A percentile compares a stretch with the other conserved stretches of the same genome.
Evolutionary conservation across 2,797 vertebrate genomes (phyloP).

Genomic region (Eleutherodactylus coqui): DNA sequence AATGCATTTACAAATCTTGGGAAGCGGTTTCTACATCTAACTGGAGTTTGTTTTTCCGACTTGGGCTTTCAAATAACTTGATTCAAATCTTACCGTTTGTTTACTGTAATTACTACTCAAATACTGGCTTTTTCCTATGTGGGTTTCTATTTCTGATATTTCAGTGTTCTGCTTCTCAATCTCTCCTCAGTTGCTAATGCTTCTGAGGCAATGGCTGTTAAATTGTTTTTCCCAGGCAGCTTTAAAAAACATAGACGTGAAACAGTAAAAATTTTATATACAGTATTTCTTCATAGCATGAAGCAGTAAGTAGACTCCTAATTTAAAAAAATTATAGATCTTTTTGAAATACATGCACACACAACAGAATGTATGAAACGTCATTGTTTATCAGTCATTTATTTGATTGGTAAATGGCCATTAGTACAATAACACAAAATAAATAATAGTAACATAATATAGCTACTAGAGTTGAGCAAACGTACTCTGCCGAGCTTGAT

Average conservation of each 20-base stretch:
- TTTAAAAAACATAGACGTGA: background rate
- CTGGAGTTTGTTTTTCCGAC: constrained; percentile 58
- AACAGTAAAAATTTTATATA: background rate
- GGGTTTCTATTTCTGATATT: constrained; percentile 43
- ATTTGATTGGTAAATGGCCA: background rate
- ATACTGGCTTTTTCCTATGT: constrained; percentile 52
- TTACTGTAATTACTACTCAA: constrained; percentile 56
- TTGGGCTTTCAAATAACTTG: constrained; percentile 57
- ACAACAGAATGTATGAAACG: background rate
- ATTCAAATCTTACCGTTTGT: constrained; percentile 59
- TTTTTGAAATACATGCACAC: background rate
- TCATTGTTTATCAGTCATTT: background rate
- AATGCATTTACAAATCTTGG: constrained; percentile 62
- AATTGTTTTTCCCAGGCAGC: constrained; percentile 25
- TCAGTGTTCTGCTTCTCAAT: constrained; percentile 27
- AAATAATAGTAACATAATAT: no score
- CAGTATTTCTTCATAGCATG: background rate
- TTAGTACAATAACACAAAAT: no score
- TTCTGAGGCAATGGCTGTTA: constrained; percentile 33
- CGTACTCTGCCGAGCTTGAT: no score
- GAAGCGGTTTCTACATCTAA: constrained; percentile 55
- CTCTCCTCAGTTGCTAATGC: constrained; percentile 42
- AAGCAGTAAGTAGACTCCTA: background rate
- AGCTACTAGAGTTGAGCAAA: no score
- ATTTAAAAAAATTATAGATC: background rate